Conservation (phyloP, 2,113 vertebrate genomes). For the Uria lomvia region DNA sequence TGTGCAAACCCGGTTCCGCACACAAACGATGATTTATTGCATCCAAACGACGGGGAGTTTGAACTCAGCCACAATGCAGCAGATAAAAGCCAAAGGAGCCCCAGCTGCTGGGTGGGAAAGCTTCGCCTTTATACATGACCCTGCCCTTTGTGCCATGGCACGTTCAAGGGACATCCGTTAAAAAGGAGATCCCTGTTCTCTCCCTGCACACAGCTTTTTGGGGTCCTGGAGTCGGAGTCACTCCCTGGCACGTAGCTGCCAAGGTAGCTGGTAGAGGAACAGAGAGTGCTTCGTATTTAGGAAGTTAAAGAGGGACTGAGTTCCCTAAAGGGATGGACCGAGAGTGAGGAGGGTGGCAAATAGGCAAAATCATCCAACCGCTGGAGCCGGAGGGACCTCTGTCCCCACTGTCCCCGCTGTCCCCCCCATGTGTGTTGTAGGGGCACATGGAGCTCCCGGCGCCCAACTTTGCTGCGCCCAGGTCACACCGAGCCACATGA, state of each 20-base stretch:
- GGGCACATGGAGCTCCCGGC: not conserved
- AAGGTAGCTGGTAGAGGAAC: not conserved
- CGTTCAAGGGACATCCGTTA: not conserved
- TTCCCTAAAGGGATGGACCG: not conserved
- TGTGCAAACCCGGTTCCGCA: fast-evolving
- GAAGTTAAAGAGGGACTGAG: not conserved
- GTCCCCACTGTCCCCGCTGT: fast-evolving
- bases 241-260: not conserved
- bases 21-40: not conserved
- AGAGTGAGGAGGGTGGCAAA: not conserved
- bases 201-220: not conserved
- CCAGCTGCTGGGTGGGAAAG: not conserved
- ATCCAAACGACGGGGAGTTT: not conserved
- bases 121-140: fast-evolving
- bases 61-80: not conserved
- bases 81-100: not conserved
- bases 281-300: not conserved
- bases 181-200: not conserved
- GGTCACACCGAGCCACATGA: constrained; percentile 58
- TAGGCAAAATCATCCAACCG: fast-evolving
- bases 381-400: not conserved
- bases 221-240: not conserved
- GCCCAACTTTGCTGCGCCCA: not conserved
- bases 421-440: too few species aligned
- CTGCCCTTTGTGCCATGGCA: not conserved